phyloP scores from a whole-genome alignment of 2,888 invertebrate species.

The Agrochola litura region DNA sequence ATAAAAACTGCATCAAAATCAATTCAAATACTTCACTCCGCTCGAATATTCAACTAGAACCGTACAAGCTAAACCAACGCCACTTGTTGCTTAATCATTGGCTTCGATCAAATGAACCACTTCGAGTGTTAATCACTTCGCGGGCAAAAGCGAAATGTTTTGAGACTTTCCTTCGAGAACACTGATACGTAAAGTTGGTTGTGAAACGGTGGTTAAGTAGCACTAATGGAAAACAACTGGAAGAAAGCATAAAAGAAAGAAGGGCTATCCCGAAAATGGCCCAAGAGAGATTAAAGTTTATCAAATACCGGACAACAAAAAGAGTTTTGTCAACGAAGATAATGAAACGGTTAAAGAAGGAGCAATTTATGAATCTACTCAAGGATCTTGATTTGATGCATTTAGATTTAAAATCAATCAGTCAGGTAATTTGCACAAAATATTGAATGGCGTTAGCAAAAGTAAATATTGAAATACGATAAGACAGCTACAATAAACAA shows the following conservation, averaged over 20 bases:
- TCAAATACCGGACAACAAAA: background rate
- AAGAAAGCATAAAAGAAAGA: slow-evolving; percentile 6
- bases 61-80: slow-evolving; percentile 47
- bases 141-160: slow-evolving; percentile 63
- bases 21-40: slow-evolving; percentile 25
- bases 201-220: slow-evolving; percentile 48
- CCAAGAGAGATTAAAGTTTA: too few relatives aligned
- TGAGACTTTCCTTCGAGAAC: slow-evolving; percentile 60
- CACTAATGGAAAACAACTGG: slow-evolving; percentile 16
- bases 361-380: background rate
- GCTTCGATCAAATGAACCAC: slow-evolving; percentile 78
- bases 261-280: background rate
- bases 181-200: slow-evolving; percentile 39
- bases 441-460: background rate
- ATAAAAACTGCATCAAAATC: slow-evolving; percentile 28
- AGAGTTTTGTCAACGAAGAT: background rate
- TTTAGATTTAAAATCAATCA: background rate
- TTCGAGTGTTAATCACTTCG: slow-evolving; percentile 81
- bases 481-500: background rate
- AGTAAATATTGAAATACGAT: background rate
- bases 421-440: background rate
- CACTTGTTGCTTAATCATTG: slow-evolving; percentile 58
- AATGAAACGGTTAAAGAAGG: too few relatives aligned
- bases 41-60: slow-evolving; percentile 39
- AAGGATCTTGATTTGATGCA: background rate